These are phyloP conservation scores for Gadus macrocephalus DNA, from an alignment of 2,113 vertebrate genomes.

Conservation along the genomic window DNA sequence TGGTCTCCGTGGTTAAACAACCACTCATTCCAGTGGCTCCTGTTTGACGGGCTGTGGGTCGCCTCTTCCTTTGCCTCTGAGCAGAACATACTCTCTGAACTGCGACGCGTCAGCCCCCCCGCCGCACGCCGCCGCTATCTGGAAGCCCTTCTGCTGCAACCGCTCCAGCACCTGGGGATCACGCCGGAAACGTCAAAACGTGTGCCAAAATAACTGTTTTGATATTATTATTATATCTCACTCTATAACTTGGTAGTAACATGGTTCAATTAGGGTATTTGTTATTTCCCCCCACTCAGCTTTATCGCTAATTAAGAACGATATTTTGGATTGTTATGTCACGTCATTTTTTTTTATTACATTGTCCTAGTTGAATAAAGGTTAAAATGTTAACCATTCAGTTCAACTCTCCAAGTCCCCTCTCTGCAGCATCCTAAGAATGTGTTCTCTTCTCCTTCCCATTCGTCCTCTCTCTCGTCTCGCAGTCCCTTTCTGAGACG, in stretches of 20 bases:
- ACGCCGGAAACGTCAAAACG: constrained; percentile 7
- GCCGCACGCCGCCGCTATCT: constrained; percentile 88
- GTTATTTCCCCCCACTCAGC: not conserved
- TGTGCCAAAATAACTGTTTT: not conserved
- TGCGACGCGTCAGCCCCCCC: constrained; percentile 94
- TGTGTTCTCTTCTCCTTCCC: too few relatives aligned
- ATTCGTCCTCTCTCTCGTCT: too few relatives aligned
- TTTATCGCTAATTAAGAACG: not conserved
- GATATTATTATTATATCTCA: not conserved
- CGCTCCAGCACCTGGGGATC: constrained; percentile 86
- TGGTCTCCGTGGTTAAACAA: not conserved
- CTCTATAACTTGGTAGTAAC: not conserved
- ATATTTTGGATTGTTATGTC: too few relatives aligned
- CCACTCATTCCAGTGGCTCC: constrained; percentile 82
- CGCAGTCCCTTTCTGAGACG: too few relatives aligned
- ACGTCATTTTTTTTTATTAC: too few relatives aligned
- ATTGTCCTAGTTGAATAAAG: too few relatives aligned
- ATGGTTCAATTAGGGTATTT: too few relatives aligned
- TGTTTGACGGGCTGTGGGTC: constrained; percentile 87
- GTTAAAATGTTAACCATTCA: too few relatives aligned
- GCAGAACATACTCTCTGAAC: constrained; percentile 92
- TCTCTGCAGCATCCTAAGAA: too few relatives aligned
- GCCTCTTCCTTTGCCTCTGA: constrained; percentile 79
- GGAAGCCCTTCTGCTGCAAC: constrained; percentile 89
- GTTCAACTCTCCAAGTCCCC: too few relatives aligned